A percentile compares a stretch with the other conserved stretches of the same genome.
phyloP scores from a whole-genome alignment of 2,113 vertebrate genomes.

The Pipra filicauda region DNA sequence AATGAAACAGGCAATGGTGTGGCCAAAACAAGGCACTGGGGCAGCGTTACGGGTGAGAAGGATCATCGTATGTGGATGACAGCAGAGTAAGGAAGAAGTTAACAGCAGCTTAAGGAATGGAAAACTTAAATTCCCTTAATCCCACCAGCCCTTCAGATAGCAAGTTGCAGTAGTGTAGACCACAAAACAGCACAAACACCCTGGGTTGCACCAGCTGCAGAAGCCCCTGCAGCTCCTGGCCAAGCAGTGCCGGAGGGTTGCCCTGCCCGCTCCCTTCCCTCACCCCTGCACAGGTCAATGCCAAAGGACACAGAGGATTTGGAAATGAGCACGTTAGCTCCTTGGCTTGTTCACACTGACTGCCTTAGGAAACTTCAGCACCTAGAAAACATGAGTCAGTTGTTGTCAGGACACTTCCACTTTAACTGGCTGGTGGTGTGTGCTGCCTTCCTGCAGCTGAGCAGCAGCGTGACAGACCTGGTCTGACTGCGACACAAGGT shows the following conservation, averaged over 20 bases:
- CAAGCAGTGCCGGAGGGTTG: neutral
- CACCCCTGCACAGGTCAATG: neutral
- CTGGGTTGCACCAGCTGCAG: fast-evolving
- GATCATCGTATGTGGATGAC: neutral
- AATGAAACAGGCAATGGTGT: neutral
- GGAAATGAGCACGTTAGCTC: neutral
- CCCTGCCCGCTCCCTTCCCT: neutral
- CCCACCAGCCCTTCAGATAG: neutral
- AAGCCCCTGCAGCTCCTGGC: neutral
- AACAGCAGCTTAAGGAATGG: neutral
- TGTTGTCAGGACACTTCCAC: neutral
- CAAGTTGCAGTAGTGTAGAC: neutral
- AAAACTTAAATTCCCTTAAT: neutral
- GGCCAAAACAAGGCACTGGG: neutral
- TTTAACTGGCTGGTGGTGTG: neutral
- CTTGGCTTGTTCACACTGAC: neutral
- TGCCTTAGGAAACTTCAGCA: neutral
- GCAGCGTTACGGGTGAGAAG: neutral
- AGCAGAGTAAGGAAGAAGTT: neutral
- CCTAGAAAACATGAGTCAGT: fast-evolving
- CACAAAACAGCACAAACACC: fast-evolving
- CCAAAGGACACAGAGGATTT: neutral
- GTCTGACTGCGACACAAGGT: neutral
- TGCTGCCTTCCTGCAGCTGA: neutral
- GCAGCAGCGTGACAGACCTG: neutral